Evolutionary conservation across 2,113 vertebrate genomes (phyloP), one percentile per base, ranked within the genome.

Genomic region (Cephalophus harveyi): DNA sequence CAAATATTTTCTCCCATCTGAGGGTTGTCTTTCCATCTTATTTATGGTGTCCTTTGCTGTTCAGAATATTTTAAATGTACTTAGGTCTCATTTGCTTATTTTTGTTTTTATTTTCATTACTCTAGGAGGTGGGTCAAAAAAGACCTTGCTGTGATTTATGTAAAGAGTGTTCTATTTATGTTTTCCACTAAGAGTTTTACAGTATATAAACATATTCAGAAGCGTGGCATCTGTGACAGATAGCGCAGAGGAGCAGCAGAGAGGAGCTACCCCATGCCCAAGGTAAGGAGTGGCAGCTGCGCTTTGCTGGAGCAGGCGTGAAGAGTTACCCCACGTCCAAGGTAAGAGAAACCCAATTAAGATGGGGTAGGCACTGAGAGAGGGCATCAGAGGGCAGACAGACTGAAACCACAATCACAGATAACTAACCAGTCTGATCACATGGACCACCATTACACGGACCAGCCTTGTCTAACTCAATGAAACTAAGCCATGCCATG

Each of bases 161-260:
- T 46, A 78, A 43, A 74, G 13, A 78, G 7, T 46, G 43, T 46
- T 78, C 74, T 78, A 46, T 7, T 27, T 46, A 4, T 78, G 7
- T 16, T 78, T 78, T 46, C 74, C 43, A 46, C 43, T 78, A 78
- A 46, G 43, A 28, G 40, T 46, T 78, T 78, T 78, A 16, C 13
- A 78, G 25, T 28, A 8, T 46, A 23, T 7, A 46, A 27, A 3
- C 14, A 78, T 27, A 78, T 78, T 48, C 40, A 78, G 25, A 62
- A 62, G 28, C 0, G 0, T 1, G 0, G 28, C 14, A 15, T 28
- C 28, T 33, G 60, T 0, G 0, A 30, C 60, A 3, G 13, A 30
- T 0, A 2, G 28, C 0, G 13, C 13, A 62, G 6, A 62, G 7
- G 13, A 2, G 0, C 0, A 0, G 13, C 13, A 0, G 1, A 15